Conservation (phyloP, 2,797 vertebrate species). For the Myripristis jacobus region DNA sequence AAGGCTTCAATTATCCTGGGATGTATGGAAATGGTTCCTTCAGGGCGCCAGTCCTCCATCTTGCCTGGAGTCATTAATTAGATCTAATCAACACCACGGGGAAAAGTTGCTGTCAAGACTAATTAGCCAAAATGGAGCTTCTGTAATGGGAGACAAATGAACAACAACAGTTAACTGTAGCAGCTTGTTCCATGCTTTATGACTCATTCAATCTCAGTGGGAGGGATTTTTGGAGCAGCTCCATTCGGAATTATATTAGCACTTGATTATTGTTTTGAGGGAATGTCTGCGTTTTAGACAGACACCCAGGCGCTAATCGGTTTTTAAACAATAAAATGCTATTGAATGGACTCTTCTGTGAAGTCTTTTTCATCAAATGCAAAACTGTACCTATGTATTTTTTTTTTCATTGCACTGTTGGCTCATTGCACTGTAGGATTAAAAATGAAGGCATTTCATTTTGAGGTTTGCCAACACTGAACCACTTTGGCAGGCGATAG, state of each 20-base stretch:
- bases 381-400: not conserved
- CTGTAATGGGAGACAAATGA: constrained; percentile 81
- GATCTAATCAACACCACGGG: constrained; percentile 77
- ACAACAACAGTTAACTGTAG: constrained; percentile 78
- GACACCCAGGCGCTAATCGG: not conserved
- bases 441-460: not conserved
- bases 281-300: constrained; percentile 32
- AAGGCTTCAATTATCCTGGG: constrained; percentile 56
- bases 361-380: not conserved
- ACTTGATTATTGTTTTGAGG: constrained; percentile 45
- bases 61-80: constrained; percentile 82
- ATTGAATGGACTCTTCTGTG: not conserved
- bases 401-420: not conserved
- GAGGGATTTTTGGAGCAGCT: constrained; percentile 52
- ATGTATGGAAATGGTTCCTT: constrained; percentile 57
- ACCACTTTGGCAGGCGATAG: not conserved
- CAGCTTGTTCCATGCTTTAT: constrained; percentile 56
- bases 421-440: no score
- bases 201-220: constrained; percentile 68
- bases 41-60: constrained; percentile 62
- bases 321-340: constrained; percentile 23
- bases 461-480: not conserved
- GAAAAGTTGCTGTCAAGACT: constrained; percentile 77
- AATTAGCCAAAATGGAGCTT: constrained; percentile 79
- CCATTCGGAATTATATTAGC: constrained; percentile 53